These are phyloP conservation scores for Diarsia dahlii DNA, from an alignment of 2,888 invertebrate species.

Conservation along the genomic window DNA sequence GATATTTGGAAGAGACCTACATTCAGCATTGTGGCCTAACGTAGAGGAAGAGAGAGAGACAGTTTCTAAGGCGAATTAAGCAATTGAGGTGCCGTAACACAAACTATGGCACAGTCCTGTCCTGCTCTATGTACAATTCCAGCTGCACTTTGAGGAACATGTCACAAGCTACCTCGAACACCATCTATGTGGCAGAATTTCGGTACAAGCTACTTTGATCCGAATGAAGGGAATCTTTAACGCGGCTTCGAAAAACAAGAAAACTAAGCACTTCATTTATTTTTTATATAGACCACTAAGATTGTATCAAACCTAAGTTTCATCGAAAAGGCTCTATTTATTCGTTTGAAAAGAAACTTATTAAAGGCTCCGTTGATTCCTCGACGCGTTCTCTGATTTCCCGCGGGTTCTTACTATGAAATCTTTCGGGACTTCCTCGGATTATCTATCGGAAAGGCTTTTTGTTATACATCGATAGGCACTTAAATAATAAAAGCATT, in stretches of 20 bases:
- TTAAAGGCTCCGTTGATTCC: constrained; percentile 46
- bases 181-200: neutral
- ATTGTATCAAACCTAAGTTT: constrained; percentile 15
- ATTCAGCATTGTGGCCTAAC: too few species aligned
- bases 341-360: constrained; percentile 40
- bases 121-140: neutral
- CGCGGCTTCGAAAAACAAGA: neutral
- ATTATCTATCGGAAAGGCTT: constrained; percentile 37
- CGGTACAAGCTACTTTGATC: neutral
- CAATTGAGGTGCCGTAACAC: neutral
- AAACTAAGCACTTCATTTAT: neutral
- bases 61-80: neutral
- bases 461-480: constrained; percentile 28
- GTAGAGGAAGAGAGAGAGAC: too few species aligned
- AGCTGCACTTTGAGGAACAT: neutral
- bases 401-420: constrained; percentile 52
- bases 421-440: constrained; percentile 46
- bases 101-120: neutral
- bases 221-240: neutral
- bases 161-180: neutral
- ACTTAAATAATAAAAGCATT: constrained; percentile 38
- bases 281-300: constrained; percentile 8
- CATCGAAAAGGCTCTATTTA: constrained; percentile 8
- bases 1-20: too few species aligned
- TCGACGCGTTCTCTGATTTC: constrained; percentile 54